Conservation (phyloP, 2,888 invertebrate genomes). For the Tethea ocularis region DNA sequence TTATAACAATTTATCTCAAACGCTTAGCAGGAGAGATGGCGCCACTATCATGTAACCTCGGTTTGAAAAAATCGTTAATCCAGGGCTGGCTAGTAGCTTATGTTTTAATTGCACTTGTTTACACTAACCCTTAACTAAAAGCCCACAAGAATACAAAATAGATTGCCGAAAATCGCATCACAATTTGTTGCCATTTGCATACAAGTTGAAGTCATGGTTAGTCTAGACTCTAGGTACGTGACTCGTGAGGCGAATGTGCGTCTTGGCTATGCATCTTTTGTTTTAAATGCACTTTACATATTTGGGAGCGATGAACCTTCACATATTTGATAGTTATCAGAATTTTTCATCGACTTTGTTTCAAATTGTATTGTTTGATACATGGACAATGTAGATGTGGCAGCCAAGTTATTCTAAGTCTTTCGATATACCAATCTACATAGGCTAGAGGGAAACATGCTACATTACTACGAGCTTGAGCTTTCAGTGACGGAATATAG, state of each 20-base stretch:
- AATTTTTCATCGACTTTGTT: background rate
- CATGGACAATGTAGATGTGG: no score
- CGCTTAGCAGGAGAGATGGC: no score
- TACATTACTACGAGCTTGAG: no score
- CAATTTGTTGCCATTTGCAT: conserved; percentile 67
- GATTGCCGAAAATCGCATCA: conserved; percentile 68
- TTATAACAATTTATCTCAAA: no score
- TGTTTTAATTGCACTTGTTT: no score
- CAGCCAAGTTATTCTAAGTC: no score
- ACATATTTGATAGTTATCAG: background rate
- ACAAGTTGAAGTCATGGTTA: conserved; percentile 46
- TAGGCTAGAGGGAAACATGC: no score
- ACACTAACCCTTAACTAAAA: conserved; percentile 59
- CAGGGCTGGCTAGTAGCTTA: no score
- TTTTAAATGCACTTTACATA: conserved; percentile 42
- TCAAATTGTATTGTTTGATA: background rate
- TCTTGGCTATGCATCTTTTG: conserved; percentile 30
- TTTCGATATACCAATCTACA: no score
- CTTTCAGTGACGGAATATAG: no score
- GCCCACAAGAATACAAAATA: conserved; percentile 50
- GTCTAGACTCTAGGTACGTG: conserved; percentile 76
- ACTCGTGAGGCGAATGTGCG: conserved; percentile 36
- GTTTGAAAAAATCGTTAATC: no score
- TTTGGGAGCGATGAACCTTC: conserved; percentile 27
- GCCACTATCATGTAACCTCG: no score